Evolutionary conservation across 2,888 invertebrate species (phyloP), one percentile per base, ranked within the genome.

Genomic region (Parapristionchus giblindavisi): DNA sequence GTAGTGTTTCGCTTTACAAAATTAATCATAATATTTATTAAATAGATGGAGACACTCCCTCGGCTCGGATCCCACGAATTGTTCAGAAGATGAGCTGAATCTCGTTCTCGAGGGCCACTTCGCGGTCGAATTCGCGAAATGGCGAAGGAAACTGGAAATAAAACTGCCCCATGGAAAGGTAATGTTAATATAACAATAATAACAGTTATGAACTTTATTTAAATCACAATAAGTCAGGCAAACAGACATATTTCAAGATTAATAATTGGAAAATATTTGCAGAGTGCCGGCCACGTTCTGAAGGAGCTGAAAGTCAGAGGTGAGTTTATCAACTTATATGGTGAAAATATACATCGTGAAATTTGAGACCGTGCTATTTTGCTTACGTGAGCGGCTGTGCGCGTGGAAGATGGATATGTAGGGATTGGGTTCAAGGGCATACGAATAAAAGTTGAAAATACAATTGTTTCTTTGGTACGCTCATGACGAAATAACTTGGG

Each of bases 101-200:
- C 90, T 92, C 0, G 94, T 95, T 0, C 90, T 96, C 76, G 93
- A 95, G 85, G 94, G 95, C 63, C 93, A 94, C 78, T 93, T 97
- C 81, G 90, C 95, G 73, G 78, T 85, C 27, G 84, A 85, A 72
- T 87, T 89, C 52, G 84, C 85, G 0, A 76, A 82, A 34, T 36
- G 77, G 4, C 63, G 86, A 27, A 77, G 77, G 40, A 80, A 83
- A 76, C 72, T 60, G 3, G 77, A 79, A 32, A 80, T 76, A 11
- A 75, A 73, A 43, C 75, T 82, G 21, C 79, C 81, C 2, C 79
- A 80, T 11, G 79, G 81, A 61, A 82, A 80, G 78, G 84, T 83
- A 58, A 11, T 8, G 56, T 43, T 14, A 43, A 43, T 8, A 43
- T 43, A 43, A 17, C 43, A 17, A 43, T 43, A 43, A 43, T 14